These are phyloP conservation scores for Patiria pectinifera DNA, from an alignment of 53 echinoderm and acorn worm genomes.

Conservation along the genomic window DNA sequence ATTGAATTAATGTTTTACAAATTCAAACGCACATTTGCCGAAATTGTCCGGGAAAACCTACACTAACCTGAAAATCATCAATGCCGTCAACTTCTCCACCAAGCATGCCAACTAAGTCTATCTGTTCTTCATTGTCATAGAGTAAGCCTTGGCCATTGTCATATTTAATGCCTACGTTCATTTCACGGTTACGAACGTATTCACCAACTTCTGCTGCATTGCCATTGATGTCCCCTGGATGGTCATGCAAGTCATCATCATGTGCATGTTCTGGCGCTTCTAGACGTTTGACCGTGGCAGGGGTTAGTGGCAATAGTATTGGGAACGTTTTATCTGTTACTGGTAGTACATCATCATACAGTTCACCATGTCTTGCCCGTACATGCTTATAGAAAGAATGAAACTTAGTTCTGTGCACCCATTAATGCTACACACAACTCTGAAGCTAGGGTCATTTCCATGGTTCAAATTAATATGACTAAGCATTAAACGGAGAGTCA, in stretches of 20 bases:
- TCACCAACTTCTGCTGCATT: constrained; percentile 1
- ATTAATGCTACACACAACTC: constrained; percentile 27
- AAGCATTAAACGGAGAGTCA: constrained; percentile 18
- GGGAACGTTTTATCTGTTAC: constrained; percentile 8
- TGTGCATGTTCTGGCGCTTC: constrained; percentile 17
- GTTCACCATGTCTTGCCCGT: constrained; percentile 14
- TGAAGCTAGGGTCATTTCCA: constrained; percentile 13
- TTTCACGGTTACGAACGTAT: background rate
- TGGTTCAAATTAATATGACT: constrained; percentile 19
- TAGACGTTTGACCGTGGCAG: constrained; percentile 11
- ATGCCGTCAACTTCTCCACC: background rate
- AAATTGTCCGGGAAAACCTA: no score
- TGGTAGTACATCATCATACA: constrained; percentile 1
- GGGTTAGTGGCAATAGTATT: constrained; percentile 18
- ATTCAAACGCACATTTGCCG: no score
- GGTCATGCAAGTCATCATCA: background rate
- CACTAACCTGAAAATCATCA: no score
- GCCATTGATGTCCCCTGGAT: no score
- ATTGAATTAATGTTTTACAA: no score
- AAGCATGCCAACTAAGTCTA: constrained; percentile 9
- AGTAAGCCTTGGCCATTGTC: constrained; percentile 5
- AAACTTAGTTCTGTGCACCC: constrained; percentile 10
- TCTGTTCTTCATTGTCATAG: constrained; percentile 11
- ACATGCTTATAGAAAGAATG: constrained; percentile 26
- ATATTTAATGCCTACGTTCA: constrained; percentile 6